Base-by-base conservation (phyloP, 2,113 vertebrate species). In the Urocitellus parryii region DNA sequence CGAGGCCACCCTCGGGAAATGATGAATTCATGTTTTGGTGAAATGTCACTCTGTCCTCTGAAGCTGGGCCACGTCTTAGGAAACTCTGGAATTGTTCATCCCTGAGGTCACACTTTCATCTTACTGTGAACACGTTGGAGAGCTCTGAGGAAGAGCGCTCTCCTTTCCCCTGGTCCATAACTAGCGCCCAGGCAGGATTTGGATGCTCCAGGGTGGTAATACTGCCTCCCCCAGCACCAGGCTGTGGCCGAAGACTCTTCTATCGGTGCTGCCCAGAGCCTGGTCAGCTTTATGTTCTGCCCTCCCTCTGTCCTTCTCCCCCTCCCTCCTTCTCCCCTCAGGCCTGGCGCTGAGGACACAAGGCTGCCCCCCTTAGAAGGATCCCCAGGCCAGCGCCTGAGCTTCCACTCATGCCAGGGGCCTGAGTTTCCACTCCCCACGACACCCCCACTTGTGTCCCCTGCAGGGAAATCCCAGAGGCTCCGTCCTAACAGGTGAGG, bases 51-150 rank as follows among this genome's bases (percentile, higher is more conserved):
- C 34, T 68, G 65, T 95, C 48, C 56, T 96, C 45, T 95, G 86
- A 96, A 94, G 95, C 58, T 63, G 83, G 58, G 88, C 76, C 88
- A 96, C 88, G 96, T 68, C 89, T 94, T 96, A 87, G 70, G 94
- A 97, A 96, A 96, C 94, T 93, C 89, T 95, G 86, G 39, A 89
- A 84, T 97, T 92, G n/a, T 94, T 93, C 74, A 81, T 61, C 42
- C 32, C 25, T 96, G 94, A 96, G 67, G 45, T 86, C 81, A 96
- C 89, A 39, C 87, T 93, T 56, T 61, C 74, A 65, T 92, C 95
- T 70, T 84, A 72, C 81, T 90, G 48, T 82, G 95, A 94, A 88
- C 39, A 67, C 85, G 37, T 61, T 85, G 96, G 90, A 95, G 13
- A 88, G 56, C 32, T 45, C 79, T 56, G 42, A 76, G 82, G 68